Conservation (phyloP, 2,113 vertebrate species). For the Channa maculata region DNA sequence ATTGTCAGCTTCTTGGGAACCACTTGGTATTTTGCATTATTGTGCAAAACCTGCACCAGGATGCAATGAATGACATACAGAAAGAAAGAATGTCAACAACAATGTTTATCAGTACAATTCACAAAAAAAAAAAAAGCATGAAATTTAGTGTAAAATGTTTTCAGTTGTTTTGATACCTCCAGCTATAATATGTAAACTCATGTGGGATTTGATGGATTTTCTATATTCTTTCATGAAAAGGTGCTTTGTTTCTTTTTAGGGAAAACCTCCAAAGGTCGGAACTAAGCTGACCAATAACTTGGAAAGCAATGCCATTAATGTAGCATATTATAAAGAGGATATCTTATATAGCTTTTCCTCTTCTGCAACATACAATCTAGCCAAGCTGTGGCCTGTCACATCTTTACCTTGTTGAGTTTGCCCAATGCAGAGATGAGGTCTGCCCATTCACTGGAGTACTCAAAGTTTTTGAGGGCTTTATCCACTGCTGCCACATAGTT, state of each 20-base stretch:
- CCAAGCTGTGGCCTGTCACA: not conserved
- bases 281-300: not conserved
- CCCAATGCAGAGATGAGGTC: slow-evolving; percentile 98
- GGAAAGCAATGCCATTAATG: not conserved
- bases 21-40: slow-evolving; percentile 98
- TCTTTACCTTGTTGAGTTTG: slow-evolving; percentile 96
- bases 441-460: slow-evolving; percentile 99
- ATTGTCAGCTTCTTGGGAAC: slow-evolving; percentile 97
- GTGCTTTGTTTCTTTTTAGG: too few relatives aligned
- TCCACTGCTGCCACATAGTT: slow-evolving; percentile 98
- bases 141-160: not conserved
- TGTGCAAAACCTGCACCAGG: slow-evolving; percentile 91
- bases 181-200: not conserved
- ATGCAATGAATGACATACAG: not conserved
- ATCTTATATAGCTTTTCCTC: not conserved
- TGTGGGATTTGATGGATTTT: too few relatives aligned
- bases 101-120: not conserved
- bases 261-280: too few relatives aligned
- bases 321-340: too few relatives aligned
- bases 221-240: too few relatives aligned
- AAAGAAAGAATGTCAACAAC: not conserved
- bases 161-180: too few relatives aligned
- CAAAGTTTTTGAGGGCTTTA: slow-evolving; percentile 98
- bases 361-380: not conserved
- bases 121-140: not conserved